Evolutionary conservation across 2,113 vertebrate genomes (phyloP), one percentile per base, ranked within the genome.

Genomic region (Murina feae): DNA sequence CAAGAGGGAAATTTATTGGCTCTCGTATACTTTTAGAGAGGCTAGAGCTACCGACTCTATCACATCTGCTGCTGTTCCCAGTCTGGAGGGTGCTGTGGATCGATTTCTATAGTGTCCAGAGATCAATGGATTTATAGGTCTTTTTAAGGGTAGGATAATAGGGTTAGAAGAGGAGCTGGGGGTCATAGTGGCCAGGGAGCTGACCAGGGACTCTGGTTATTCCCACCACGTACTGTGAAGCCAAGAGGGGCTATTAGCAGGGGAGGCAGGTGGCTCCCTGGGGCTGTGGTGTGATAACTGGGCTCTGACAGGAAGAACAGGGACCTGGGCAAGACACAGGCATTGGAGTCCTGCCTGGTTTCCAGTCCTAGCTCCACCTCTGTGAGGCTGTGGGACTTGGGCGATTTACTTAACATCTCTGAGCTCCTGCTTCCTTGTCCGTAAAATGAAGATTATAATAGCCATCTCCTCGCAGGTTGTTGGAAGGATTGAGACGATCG

Each of bases 351-450:
- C 14, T 35, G 18, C 35, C 39, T 23, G 42, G 20, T 23, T 63
- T 25, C 16, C 0, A 18, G 53, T 6, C 66, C 2, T n/a, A 51
- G 3, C 16, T 21, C 23, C 35, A 14, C 8, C 4, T 0, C n/a
- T 1, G 0, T 21, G 72, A 49, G 63, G 75, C 63, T 44, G 28
- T 9, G 47, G 49, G 65, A 2, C 2, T 1, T 1, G 39, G 66
- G 53, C 12, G 18, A 18, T 16, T 14, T 14, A 2, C 37, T 18
- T 11, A 53, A 58, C 23, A 5, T 39, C 30, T 74, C 65, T 65
- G 83, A 66, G 42, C 55, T 30, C 37, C 23, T 2, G 0, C 6
- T 28, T n/a, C 1, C n/a, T 49, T 1, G 2, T 32, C 78, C 71
- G 32, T 21, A 3, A 25, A n/a, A 35, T 28, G 51, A 55, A 58